Conservation (phyloP, 2,888 invertebrate genomes). For the Cartodere bifasciata region DNA sequence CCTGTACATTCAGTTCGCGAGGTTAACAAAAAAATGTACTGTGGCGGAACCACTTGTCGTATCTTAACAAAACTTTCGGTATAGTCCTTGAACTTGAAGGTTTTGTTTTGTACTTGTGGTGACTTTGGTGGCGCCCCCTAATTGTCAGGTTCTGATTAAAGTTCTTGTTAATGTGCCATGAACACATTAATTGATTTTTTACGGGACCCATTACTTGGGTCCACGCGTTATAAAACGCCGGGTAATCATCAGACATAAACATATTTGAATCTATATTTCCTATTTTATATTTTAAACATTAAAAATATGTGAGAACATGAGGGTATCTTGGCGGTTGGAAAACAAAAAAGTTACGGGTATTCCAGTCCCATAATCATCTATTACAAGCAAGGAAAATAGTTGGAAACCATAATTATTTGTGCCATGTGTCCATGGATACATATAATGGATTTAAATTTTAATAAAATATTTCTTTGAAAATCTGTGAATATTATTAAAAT, state of each 20-base stretch:
- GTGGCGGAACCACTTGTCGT: no score
- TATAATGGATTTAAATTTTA: no score
- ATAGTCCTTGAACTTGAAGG: no score
- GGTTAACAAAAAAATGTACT: no score
- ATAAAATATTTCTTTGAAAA: no score
- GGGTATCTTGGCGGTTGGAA: neutral
- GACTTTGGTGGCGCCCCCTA: no score
- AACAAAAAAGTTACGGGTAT: constrained; percentile 1
- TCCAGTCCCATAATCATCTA: neutral
- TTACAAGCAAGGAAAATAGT: neutral
- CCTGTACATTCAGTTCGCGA: no score
- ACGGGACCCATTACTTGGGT: neutral
- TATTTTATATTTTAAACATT: neutral
- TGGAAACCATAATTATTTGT: neutral
- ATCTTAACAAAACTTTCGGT: no score
- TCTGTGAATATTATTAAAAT: no score
- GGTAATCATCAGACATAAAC: neutral
- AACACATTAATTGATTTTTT: neutral
- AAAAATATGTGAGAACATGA: neutral
- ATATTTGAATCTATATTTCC: neutral
- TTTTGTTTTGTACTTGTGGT: no score
- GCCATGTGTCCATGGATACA: no score
- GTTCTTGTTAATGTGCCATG: neutral
- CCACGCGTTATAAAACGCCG: constrained; percentile 1
- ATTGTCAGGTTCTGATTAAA: neutral